Base-by-base conservation (phyloP, 2,888 invertebrate species). In the Brachyptera putata region DNA sequence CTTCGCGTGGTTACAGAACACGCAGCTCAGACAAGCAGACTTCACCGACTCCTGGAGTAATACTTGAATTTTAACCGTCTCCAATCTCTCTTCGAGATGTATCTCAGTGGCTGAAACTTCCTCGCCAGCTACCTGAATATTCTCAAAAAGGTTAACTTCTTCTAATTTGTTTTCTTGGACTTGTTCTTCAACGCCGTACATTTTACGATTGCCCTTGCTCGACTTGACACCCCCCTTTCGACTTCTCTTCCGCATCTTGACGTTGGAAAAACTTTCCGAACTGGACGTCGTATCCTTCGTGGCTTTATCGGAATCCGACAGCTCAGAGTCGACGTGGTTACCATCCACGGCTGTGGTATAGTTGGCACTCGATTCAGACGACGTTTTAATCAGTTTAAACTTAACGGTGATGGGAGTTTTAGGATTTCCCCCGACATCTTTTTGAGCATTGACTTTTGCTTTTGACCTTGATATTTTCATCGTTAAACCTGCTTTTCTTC, bases 1-100 rank as follows among this genome's bases (percentile, higher is more conserved):
- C 18, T 89, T 80, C 0, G 89, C 91, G 76, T 92, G 91, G 71
- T 91, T 90, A 70, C 92, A 93, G 72, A 90, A 93, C 59, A 91
- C 82, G 72, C 93, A 93, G 11, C 36, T 78, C 5, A 82, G 77
- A 69, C 84, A 82, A 0, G 89, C 87, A 13, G 84, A 81, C 64
- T 81, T 78, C 56, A 91, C 76, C 73, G 90, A 91, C 64, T 85
- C 84, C 70, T 87, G 87, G 30, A 91, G 71, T 63, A 91, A 77
- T 63, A 85, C 80, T 68, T 86, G 82, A 43, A 87, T 77, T 61
- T 85, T 83, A 73, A 89, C 85, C 72, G 83, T 86, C 70, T 91
- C 90, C 64, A 91, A 71, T 14, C 88, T 86, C 63, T 82, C 84
- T 69, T 90, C 85, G 37, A 92, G 76, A 64, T 85, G 84, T 53